phyloP scores from a whole-genome alignment of 2,113 vertebrate genomes.

The Hystrix cristata region DNA sequence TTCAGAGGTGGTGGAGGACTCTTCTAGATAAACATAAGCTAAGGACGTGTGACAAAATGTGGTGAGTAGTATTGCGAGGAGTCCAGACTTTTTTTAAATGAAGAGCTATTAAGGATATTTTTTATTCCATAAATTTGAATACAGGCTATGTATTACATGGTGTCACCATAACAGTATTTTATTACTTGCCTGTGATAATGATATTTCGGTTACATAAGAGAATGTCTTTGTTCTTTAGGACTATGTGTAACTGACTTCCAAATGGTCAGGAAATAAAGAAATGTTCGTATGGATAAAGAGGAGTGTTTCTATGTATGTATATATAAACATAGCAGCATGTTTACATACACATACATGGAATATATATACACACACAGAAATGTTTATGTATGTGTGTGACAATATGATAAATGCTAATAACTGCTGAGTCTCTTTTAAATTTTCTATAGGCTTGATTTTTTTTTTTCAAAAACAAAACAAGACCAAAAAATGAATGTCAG shows the following conservation, averaged over 20 bases:
- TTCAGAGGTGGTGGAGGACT: neutral
- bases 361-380: neutral
- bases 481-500: neutral
- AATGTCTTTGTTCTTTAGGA: constrained; percentile 4
- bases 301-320: neutral
- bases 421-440: neutral
- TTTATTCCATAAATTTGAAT: constrained; percentile 28
- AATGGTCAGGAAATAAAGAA: constrained; percentile 23
- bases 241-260: neutral
- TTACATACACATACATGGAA: neutral
- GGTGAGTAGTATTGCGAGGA: neutral
- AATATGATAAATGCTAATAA: neutral
- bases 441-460: neutral
- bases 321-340: neutral
- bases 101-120: neutral
- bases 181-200: neutral
- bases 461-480: constrained; percentile 1
- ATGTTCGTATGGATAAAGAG: neutral
- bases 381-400: neutral
- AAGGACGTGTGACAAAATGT: neutral
- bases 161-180: neutral
- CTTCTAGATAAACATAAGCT: neutral
- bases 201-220: neutral
- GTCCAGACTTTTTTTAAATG: neutral
- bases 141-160: neutral